Base-by-base conservation (phyloP, 1,140 invertebrate species). In the Sitobion miscanthi region DNA sequence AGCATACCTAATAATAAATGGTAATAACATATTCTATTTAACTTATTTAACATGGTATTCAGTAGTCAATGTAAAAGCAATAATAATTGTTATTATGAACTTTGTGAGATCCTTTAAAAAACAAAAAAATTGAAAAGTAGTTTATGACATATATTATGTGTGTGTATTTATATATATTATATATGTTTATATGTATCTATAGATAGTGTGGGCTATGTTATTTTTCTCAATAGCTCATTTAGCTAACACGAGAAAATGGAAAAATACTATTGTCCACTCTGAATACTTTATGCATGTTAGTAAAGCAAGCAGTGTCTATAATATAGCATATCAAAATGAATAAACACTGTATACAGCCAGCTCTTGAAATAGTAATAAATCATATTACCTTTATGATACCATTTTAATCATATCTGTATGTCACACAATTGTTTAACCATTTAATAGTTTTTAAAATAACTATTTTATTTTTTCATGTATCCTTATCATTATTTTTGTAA, bases 41-140 rank as follows among this genome's bases (percentile, higher is more conserved):
- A 92, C 82, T 83, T 83, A 57, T 92, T 92, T 85, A 92, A 93
- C 91, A 93, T 20, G 91, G 91, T 93, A 93, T 85, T 86, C 49
- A 57, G 49, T 93, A 93, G 91, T 93, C 47, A 86, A 93, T 93
- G 49, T 91, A 93, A 93, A 93, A 93, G 91, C 91, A 93, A 93
- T 93, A 93, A 93, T 93, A 93, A 93, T 93, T 49, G 47, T 82
- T 91, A 91, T 91, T 91, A 91, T 23, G 9, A 91, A 69, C 14
- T 90, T 42, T 90, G 38, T 69, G 69, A 82, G 4, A 38, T 57
- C 90, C 4, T 82, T 90, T 49, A 83, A 49, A 77, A n/a, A 69
- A 90, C 23, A 30, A 9, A 77, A 47, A 82, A 35, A 82, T 38
- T 91, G 7, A 25, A 91, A n/a, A 23, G 35, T 52, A 17, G 77